Base-by-base conservation (phyloP, 2,797 vertebrate species). In the Danio albolineatus region DNA sequence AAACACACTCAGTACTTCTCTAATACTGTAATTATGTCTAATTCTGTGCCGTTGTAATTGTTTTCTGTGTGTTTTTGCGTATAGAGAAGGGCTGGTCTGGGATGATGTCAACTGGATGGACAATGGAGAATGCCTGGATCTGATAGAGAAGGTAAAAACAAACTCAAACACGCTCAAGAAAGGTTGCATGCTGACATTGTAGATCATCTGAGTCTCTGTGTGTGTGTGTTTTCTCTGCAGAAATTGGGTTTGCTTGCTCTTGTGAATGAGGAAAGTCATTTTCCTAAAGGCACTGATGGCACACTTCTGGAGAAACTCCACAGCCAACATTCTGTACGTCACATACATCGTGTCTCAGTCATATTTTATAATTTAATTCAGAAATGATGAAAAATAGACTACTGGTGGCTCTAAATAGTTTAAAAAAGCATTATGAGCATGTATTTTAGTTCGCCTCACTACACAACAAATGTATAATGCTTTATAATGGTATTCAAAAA, bases 181-280 rank as follows among this genome's bases (percentile, higher is more conserved):
- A 13, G 21, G 21, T 10, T 38, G 16, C 49, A 49, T 51, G 54
- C 7, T 65, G 46, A 54, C 2, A 4, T 64, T 64, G 10, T 16
- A 8, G 46, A 19, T n/a, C 56, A 10, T 9, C 48, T 77, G 49
- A 60, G 53, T 51, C 10, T 43, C 13, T 62, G 19, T 48, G 1
- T 54, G 7, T 56, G 4, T 90, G 60, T 85, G 70, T 73, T 41
- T 75, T 56, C 10, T 85, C 78, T 90, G 44, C 85, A 99, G 98
- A 99, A 98, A 95, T 94, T 99, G 84, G 98, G 98, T 36, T 92
- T 99, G 10, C 92, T 99, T 81, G 97, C 98, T 0, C 95, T 99
- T 57, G 94, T 99, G 89, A 99, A 99, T 36, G 98, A 99, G 92
- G 98, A 99, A 89, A 98, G 97, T 84, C 97, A 98, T 90, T 99